Percentiles rank a stretch among this genome's conserved stretches.
Conservation (phyloP, 2,113 vertebrate species). For the Forbesichthys papilliferus region DNA sequence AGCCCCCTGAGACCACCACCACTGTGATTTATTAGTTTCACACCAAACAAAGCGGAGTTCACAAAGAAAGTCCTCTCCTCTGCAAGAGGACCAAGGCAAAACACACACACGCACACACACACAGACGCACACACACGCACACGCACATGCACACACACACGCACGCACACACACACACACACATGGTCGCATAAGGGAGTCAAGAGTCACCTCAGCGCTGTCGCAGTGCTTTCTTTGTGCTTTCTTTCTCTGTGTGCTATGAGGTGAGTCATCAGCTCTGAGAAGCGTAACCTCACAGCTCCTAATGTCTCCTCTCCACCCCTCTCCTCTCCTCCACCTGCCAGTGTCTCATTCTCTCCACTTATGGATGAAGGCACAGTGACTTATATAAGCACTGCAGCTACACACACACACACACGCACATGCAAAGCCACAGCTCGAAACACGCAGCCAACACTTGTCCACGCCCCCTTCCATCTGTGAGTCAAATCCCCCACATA, state of each 20-base stretch:
- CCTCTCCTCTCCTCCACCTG: conserved; percentile 32
- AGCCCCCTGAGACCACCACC: conserved; percentile 62
- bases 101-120: conserved; percentile 23
- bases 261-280: conserved; percentile 78
- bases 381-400: conserved; percentile 59
- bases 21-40: conserved; percentile 75
- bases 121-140: conserved; percentile 34
- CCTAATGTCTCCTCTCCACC: conserved; percentile 63
- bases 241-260: conserved; percentile 49
- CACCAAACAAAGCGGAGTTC: conserved; percentile 70
- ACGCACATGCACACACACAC: conserved; percentile 21
- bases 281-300: conserved; percentile 66
- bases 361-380: conserved; percentile 53
- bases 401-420: conserved; percentile 12
- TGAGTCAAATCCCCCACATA: neutral
- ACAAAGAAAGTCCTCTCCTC: conserved; percentile 71
- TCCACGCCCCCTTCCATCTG: conserved; percentile 7
- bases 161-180: conserved; percentile 9
- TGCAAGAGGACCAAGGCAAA: conserved; percentile 69
- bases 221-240: conserved; percentile 70
- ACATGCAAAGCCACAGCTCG: conserved; percentile 43
- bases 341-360: conserved; percentile 37
- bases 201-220: conserved; percentile 67
- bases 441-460: conserved; percentile 20
- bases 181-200: conserved; percentile 19